A percentile compares a stretch with the other conserved stretches of the same genome.
Evolutionary conservation across 2,888 invertebrate species (phyloP).

Genomic region (Metacarcinus magister): DNA sequence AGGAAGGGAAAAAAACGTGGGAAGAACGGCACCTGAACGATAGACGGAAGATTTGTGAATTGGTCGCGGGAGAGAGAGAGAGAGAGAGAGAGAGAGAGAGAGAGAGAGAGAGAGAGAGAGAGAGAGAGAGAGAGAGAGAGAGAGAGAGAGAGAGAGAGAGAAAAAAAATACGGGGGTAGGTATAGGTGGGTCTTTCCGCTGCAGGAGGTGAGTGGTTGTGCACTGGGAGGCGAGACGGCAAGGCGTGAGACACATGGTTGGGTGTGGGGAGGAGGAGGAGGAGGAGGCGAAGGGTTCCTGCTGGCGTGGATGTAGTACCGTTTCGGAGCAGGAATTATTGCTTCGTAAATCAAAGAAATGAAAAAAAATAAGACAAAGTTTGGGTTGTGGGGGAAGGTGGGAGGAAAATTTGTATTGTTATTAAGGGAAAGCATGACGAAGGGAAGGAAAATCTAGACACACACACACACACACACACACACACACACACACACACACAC

Average conservation of each 20-base stretch:
- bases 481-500: background rate
- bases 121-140: background rate
- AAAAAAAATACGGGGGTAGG: background rate
- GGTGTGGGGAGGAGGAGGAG: background rate
- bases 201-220: constrained; percentile 14
- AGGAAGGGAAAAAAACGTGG: background rate
- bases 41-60: background rate
- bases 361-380: background rate
- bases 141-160: background rate
- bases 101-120: constrained; percentile 2
- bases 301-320: background rate
- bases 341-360: background rate
- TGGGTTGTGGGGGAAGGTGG: background rate
- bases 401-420: background rate
- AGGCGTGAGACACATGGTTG: background rate
- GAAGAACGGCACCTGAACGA: background rate
- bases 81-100: background rate
- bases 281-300: background rate
- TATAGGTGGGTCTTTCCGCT: background rate
- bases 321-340: background rate
- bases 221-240: background rate
- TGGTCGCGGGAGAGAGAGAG: background rate
- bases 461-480: constrained; percentile 2
- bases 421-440: background rate
- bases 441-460: background rate